These are phyloP conservation scores for Tetragonula carbonaria DNA, from an alignment of 2,888 invertebrate genomes.

Conservation along the genomic window DNA sequence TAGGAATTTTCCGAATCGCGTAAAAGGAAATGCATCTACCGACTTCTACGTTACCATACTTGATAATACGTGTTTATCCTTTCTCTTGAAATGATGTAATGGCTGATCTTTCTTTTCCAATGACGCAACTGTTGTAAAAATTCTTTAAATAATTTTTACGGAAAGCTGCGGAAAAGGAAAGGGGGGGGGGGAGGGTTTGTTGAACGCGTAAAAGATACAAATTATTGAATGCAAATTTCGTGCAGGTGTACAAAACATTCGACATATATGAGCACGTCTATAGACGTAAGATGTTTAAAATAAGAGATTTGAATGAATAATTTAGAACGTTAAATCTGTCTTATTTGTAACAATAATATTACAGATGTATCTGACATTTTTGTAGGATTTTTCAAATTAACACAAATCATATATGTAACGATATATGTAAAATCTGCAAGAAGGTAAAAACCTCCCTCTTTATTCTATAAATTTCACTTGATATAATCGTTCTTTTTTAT, in stretches of 20 bases:
- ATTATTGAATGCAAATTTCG: neutral
- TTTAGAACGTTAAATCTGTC: neutral
- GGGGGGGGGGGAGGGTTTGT: too few species aligned
- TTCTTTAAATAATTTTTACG: slow-evolving; percentile 8
- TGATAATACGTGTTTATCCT: slow-evolving; percentile 36
- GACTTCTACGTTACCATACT: slow-evolving; percentile 9
- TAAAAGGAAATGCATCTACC: slow-evolving; percentile 46
- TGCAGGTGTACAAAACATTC: neutral
- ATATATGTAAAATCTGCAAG: neutral
- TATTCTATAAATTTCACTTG: neutral
- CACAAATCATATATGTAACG: too few species aligned
- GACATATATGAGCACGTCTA: neutral
- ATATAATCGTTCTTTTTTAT: neutral
- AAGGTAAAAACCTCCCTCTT: neutral
- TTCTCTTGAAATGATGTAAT: slow-evolving; percentile 51
- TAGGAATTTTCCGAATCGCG: slow-evolving; percentile 4
- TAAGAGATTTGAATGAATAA: neutral
- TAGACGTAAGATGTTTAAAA: neutral
- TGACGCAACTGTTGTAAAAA: slow-evolving; percentile 23
- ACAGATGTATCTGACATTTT: neutral
- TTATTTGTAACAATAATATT: neutral
- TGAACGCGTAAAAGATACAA: neutral
- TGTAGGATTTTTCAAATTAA: too few species aligned
- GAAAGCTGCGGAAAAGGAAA: neutral
- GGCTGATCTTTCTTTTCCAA: slow-evolving; percentile 31